Conservation (phyloP, 2,888 invertebrate species). For the Anarsia innoxiella region DNA sequence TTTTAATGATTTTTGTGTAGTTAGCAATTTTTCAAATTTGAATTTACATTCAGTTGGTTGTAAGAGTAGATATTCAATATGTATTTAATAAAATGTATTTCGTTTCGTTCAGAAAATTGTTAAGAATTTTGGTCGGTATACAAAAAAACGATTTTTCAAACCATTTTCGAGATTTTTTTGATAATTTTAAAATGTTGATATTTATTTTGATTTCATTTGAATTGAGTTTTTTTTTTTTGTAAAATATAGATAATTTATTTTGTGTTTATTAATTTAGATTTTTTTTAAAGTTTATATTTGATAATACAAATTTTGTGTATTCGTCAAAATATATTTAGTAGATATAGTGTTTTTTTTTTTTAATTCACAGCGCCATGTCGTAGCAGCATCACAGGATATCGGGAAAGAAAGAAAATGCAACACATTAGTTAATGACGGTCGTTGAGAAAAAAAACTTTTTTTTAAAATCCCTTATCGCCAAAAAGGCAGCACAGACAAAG, state of each 20-base stretch:
- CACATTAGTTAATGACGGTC: slow-evolving; percentile 67
- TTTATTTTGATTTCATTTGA: slow-evolving; percentile 1
- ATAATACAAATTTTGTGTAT: neutral
- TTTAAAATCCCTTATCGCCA: slow-evolving; percentile 38
- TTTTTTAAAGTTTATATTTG: no score
- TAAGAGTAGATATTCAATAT: no score
- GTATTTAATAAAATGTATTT: no score
- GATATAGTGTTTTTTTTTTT: neutral
- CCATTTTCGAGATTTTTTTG: neutral
- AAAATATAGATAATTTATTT: neutral
- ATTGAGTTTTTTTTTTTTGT: slow-evolving; percentile 9
- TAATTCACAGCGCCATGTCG: slow-evolving; percentile 6
- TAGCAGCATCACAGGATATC: slow-evolving; percentile 38
- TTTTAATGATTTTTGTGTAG: no score
- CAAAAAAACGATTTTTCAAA: no score
- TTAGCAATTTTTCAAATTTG: no score
- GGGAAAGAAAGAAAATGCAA: slow-evolving; percentile 74
- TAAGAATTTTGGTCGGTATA: no score
- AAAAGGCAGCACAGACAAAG: slow-evolving; percentile 72
- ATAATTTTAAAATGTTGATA: slow-evolving; percentile 4
- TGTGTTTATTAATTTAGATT: no score
- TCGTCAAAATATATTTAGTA: neutral
- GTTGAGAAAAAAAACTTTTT: slow-evolving; percentile 26
- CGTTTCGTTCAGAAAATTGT: no score
- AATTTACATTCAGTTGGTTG: no score